These are phyloP conservation scores for Adelosebastes latens DNA, from an alignment of 2,797 vertebrate species.

Conservation along the genomic window DNA sequence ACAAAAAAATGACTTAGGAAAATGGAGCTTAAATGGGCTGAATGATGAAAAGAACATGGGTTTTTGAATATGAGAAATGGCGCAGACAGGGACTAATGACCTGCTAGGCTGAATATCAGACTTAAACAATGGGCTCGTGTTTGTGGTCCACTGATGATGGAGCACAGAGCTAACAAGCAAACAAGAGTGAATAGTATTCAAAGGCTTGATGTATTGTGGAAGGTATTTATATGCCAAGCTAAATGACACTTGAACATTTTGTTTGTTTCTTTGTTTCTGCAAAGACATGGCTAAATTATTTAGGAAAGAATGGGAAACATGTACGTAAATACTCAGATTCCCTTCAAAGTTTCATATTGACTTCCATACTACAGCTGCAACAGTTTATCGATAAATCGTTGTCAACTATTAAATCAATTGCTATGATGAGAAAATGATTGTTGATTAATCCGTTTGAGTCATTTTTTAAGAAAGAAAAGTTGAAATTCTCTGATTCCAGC, in stretches of 20 bases:
- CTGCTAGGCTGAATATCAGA: constrained; percentile 61
- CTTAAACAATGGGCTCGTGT: constrained; percentile 67
- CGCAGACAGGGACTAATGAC: constrained; percentile 75
- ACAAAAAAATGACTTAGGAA: constrained; percentile 72
- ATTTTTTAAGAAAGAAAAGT: no score
- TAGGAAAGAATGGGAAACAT: not conserved
- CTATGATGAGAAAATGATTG: no score
- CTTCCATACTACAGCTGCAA: not conserved
- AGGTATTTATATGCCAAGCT: constrained; percentile 29
- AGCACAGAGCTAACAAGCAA: constrained; percentile 49
- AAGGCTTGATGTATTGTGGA: constrained; percentile 25
- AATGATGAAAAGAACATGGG: constrained; percentile 81
- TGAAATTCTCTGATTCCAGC: no score
- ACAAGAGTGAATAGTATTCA: constrained; percentile 32
- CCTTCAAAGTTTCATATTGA: not conserved
- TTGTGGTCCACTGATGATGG: constrained; percentile 55
- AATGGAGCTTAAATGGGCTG: constrained; percentile 82
- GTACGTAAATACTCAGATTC: not conserved
- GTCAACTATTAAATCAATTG: no score
- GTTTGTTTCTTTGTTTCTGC: not conserved
- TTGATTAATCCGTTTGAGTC: no score
- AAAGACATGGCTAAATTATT: not conserved
- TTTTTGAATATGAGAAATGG: constrained; percentile 77
- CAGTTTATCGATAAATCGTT: no score
- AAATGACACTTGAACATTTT: constrained; percentile 6